Evolutionary conservation across 1,140 invertebrate genomes (phyloP).

Genomic region (Drosophila lowei): DNA sequence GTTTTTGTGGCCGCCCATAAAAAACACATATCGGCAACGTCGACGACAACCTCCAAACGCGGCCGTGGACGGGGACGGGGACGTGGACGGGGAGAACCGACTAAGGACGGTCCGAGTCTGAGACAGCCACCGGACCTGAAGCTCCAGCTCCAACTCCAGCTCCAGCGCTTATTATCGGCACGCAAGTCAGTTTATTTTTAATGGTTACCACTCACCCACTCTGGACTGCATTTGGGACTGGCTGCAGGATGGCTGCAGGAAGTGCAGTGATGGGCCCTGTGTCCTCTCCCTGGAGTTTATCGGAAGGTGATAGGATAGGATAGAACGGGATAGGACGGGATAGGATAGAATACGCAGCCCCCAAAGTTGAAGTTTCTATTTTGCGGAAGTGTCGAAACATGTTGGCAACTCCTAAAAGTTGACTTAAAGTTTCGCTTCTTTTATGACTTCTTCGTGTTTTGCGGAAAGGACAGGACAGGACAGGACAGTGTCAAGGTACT

Average conservation of each 20-base stretch:
- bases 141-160: constrained; percentile 17
- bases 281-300: constrained; percentile 53
- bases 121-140: constrained; percentile 5
- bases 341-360: neutral
- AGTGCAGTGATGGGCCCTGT: constrained; percentile 48
- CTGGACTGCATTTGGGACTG: constrained; percentile 34
- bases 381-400: constrained; percentile 75
- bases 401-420: constrained; percentile 70
- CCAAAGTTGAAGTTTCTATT: constrained; percentile 39
- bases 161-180: constrained; percentile 77
- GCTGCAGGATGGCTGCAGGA: constrained; percentile 33
- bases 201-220: constrained; percentile 82
- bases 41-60: constrained; percentile 20
- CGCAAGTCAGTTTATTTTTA: constrained; percentile 83
- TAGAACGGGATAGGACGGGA: constrained; percentile 25
- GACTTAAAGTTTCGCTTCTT: constrained; percentile 64
- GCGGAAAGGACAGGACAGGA: neutral
- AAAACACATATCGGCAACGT: constrained; percentile 73
- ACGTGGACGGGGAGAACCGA: constrained; percentile 11
- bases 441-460: constrained; percentile 52
- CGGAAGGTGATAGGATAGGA: constrained; percentile 69
- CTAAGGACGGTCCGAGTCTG: constrained; percentile 10
- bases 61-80: constrained; percentile 20
- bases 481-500: constrained; percentile 36
- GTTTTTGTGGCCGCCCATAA: constrained; percentile 81